Conservation (phyloP, 1,140 invertebrate genomes). For the Cephus cinctus region DNA sequence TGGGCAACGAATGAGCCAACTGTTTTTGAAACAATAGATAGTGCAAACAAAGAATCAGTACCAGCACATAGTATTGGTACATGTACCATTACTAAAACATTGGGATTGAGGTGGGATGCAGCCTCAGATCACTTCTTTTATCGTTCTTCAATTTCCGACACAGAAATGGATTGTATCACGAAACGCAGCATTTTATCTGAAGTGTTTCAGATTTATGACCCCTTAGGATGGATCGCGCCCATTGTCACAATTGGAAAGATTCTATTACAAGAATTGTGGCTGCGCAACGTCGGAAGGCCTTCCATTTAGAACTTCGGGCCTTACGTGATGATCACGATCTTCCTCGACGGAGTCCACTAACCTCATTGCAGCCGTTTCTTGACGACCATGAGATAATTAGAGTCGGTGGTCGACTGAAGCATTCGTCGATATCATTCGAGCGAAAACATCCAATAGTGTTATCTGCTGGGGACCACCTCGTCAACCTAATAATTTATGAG, state of each 20-base stretch:
- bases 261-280: slow-evolving; percentile 4
- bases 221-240: neutral
- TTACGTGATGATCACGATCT: slow-evolving; percentile 6
- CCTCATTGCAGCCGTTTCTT: slow-evolving; percentile 30
- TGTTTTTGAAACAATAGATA: too few species aligned
- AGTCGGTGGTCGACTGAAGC: slow-evolving; percentile 33
- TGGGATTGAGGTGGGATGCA: too few species aligned
- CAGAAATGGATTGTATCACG: too few species aligned
- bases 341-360: slow-evolving; percentile 12
- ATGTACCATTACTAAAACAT: neutral
- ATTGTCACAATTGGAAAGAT: neutral
- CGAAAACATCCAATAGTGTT: slow-evolving; percentile 26
- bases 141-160: too few species aligned
- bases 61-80: too few species aligned
- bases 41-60: too few species aligned
- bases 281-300: too few species aligned
- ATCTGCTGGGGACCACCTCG: slow-evolving; percentile 17
- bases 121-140: too few species aligned
- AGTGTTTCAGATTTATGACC: neutral
- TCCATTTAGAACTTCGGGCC: too few species aligned
- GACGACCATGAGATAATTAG: slow-evolving; percentile 28
- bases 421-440: slow-evolving; percentile 21
- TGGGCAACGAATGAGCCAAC: too few species aligned
- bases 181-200: neutral
- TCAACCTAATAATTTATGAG: slow-evolving; percentile 17